phyloP scores from a whole-genome alignment of 2,888 invertebrate species.

The Himalopsyche kuldschensis region DNA sequence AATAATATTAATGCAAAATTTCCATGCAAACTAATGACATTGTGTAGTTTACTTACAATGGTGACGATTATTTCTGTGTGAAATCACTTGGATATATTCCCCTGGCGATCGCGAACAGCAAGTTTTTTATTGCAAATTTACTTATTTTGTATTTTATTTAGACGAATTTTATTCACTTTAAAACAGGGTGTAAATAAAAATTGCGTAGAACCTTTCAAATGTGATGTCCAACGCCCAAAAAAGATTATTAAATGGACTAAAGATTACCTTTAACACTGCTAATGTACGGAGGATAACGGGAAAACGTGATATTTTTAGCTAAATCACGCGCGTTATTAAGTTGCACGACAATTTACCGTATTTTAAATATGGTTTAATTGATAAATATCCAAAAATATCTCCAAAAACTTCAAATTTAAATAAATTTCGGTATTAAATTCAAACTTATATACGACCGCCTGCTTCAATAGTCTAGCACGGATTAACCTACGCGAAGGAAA shows the following conservation, averaged over 20 bases:
- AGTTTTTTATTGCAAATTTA: background rate
- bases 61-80: background rate
- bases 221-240: background rate
- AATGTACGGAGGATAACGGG: background rate
- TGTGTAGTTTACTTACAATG: background rate
- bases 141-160: background rate
- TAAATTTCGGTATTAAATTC: background rate
- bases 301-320: background rate
- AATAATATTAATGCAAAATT: too few relatives aligned
- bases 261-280: background rate
- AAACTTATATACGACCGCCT: background rate
- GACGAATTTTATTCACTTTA: background rate
- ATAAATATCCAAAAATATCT: background rate
- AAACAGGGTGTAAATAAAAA: background rate
- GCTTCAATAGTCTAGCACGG: background rate
- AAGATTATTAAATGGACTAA: background rate
- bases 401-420: background rate
- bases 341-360: background rate
- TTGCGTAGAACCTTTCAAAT: background rate
- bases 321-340: background rate
- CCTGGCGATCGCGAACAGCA: background rate
- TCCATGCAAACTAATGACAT: background rate
- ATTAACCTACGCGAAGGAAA: background rate
- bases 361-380: background rate
- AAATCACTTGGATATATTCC: background rate